Conservation (phyloP, 2,797 vertebrate genomes). For the Scomberomorus guttatus region DNA sequence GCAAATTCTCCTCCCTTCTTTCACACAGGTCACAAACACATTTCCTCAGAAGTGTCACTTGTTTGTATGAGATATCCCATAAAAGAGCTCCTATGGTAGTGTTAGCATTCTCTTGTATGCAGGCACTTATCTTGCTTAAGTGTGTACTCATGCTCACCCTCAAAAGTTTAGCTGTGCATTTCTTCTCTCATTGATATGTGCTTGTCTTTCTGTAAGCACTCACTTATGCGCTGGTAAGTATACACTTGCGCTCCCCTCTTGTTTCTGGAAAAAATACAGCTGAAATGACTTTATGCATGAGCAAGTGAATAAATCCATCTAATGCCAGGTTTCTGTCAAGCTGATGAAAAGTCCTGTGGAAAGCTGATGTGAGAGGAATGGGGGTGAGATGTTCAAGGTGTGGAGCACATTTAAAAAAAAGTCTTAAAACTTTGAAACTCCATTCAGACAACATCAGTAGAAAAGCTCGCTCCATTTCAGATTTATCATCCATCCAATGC, state of each 20-base stretch:
- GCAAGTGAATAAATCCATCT: conserved; percentile 58
- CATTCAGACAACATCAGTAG: conserved; percentile 43
- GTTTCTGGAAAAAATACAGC: conserved; percentile 57
- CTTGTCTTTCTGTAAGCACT: conserved; percentile 36
- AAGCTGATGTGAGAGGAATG: conserved; percentile 35
- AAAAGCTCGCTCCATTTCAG: conserved; percentile 3
- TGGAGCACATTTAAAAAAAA: conserved; percentile 16
- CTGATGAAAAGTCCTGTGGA: conserved; percentile 58
- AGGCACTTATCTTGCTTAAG: conserved; percentile 25
- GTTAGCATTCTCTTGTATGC: conserved; percentile 12
- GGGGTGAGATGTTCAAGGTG: conserved; percentile 45
- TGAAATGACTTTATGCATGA: conserved; percentile 64
- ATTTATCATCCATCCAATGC: conserved; percentile 39
- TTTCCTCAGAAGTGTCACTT: conserved; percentile 43
- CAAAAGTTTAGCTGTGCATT: conserved; percentile 35
- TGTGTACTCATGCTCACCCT: conserved; percentile 34
- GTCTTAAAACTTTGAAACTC: conserved; percentile 24
- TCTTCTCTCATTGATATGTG: conserved; percentile 24
- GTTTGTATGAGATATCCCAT: conserved; percentile 27
- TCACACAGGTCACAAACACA: conserved; percentile 22
- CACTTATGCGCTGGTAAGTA: conserved; percentile 24
- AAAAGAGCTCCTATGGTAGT: conserved; percentile 14
- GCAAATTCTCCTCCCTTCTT: conserved; percentile 16
- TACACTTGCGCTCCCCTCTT: conserved; percentile 22
- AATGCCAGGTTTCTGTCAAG: conserved; percentile 66